These are phyloP conservation scores for Pelodiscus sinensis DNA, from an alignment of 2,113 vertebrate species.

Conservation along the genomic window DNA sequence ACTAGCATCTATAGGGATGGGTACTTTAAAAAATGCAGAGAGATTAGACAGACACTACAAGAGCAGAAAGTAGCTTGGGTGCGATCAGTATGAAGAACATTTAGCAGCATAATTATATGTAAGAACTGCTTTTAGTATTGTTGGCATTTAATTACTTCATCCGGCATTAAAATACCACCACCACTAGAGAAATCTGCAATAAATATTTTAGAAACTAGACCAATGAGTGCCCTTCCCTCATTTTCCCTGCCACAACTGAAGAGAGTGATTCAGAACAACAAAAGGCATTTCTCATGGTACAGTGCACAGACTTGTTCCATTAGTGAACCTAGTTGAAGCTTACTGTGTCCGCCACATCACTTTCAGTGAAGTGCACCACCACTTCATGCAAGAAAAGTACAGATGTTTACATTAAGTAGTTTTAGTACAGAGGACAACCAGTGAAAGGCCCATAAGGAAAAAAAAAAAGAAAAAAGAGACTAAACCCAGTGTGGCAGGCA, in stretches of 20 bases:
- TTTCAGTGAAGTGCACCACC: background rate
- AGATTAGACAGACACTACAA: background rate
- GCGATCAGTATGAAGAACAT: background rate
- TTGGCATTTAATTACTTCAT: constrained; percentile 53
- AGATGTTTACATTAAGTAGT: background rate
- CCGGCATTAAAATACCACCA: constrained; percentile 28
- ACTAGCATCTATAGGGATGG: background rate
- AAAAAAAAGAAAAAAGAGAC: background rate
- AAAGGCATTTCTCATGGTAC: constrained; percentile 13
- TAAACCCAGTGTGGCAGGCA: background rate
- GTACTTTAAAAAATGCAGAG: background rate
- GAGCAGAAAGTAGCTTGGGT: constrained; percentile 12
- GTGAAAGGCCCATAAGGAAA: accelerated
- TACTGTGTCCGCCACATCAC: background rate
- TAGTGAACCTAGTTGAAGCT: constrained; percentile 13
- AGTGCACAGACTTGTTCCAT: background rate
- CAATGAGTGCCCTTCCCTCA: background rate
- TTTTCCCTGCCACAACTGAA: background rate
- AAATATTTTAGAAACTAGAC: constrained; percentile 17
- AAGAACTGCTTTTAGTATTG: constrained; percentile 32
- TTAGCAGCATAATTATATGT: constrained; percentile 37
- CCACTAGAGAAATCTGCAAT: background rate
- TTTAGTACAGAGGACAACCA: constrained; percentile 15
- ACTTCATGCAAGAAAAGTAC: background rate
- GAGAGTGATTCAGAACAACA: background rate